Conservation (phyloP, 2,888 invertebrate species). For the Loripinus fragilis region DNA sequence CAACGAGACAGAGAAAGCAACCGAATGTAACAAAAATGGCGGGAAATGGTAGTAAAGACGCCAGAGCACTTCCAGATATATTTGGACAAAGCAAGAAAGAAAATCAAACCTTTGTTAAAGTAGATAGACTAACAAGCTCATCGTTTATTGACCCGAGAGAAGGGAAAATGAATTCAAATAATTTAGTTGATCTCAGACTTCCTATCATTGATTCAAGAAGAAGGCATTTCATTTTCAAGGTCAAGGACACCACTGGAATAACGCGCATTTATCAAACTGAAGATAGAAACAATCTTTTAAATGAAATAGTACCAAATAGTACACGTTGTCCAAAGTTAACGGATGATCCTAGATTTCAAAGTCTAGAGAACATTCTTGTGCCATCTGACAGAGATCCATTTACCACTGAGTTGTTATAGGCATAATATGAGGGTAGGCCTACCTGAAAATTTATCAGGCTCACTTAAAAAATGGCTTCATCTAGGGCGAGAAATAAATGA, state of each 20-base stretch:
- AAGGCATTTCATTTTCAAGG: slow-evolving; percentile 65
- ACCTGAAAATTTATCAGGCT: too few relatives aligned
- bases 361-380: slow-evolving; percentile 65
- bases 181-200: slow-evolving; percentile 35
- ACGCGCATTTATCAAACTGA: slow-evolving; percentile 67
- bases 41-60: slow-evolving; percentile 7
- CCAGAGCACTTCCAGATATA: background rate
- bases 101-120: background rate
- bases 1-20: slow-evolving; percentile 57
- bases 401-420: too few relatives aligned
- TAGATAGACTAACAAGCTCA: background rate
- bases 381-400: slow-evolving; percentile 31
- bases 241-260: slow-evolving; percentile 61
- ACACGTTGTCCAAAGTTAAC: slow-evolving; percentile 58
- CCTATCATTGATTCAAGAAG: slow-evolving; percentile 41
- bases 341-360: slow-evolving; percentile 72
- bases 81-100: background rate
- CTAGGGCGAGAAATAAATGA: too few relatives aligned
- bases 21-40: slow-evolving; percentile 40
- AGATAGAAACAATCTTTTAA: slow-evolving; percentile 53
- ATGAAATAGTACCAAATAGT: slow-evolving; percentile 60
- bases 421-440: too few relatives aligned
- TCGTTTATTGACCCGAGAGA: background rate
- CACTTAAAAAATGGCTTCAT: too few relatives aligned
- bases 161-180: background rate